Conservation (phyloP, 1,140 invertebrate species). For the Coenobita brevimanus region DNA sequence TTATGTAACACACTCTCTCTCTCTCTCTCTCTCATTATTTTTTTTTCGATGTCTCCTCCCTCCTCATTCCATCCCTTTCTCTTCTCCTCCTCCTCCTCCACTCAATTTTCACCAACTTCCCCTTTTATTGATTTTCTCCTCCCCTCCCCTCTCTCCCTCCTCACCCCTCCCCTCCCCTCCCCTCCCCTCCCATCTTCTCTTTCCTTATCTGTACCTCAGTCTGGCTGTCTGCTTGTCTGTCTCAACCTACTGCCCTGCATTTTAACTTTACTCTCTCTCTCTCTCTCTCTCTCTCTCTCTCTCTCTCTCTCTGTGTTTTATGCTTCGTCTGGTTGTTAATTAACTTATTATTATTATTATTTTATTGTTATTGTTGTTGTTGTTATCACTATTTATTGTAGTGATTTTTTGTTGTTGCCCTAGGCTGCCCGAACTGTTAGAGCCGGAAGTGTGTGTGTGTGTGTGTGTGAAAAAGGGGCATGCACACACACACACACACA, state of each 20-base stretch:
- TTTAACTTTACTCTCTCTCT: neutral
- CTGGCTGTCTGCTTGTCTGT: neutral
- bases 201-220: neutral
- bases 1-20: constrained; percentile 26
- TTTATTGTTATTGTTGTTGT: no score
- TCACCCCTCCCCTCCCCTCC: neutral
- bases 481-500: no score
- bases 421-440: no score
- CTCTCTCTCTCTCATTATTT: constrained; percentile 6
- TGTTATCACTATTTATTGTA: no score
- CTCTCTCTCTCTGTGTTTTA: neutral
- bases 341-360: no score
- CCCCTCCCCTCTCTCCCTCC: neutral
- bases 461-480: no score
- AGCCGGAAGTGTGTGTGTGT: no score
- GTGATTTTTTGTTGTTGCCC: no score
- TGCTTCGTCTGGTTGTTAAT: neutral
- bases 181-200: neutral
- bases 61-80: no score
- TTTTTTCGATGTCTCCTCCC: neutral
- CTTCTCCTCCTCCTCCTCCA: no score
- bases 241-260: no score
- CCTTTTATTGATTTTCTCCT: neutral
- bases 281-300: constrained; percentile 3
- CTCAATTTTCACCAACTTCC: no score